Conservation (phyloP, 2,888 invertebrate species). For the Drosophila bunnanda region DNA sequence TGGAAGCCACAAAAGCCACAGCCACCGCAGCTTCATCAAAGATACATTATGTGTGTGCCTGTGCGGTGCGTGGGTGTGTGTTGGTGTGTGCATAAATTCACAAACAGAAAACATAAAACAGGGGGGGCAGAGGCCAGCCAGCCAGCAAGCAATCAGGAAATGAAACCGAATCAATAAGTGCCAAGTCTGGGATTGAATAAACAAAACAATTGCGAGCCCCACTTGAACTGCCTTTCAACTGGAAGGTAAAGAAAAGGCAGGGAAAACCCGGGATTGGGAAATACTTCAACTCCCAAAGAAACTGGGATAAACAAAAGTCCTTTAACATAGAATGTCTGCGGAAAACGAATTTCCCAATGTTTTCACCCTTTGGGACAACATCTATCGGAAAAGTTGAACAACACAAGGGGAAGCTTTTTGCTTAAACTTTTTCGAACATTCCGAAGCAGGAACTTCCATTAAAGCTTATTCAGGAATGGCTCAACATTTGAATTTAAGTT, state of each 20-base stretch:
- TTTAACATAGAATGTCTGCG: neutral
- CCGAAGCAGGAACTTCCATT: neutral
- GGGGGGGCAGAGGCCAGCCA: neutral
- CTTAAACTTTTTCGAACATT: neutral
- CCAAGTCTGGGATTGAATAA: slow-evolving; percentile 8
- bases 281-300: neutral
- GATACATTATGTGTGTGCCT: slow-evolving; percentile 38
- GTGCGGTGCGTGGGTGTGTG: neutral
- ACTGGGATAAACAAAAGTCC: neutral
- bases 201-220: slow-evolving; percentile 10
- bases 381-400: neutral
- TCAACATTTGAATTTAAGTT: neutral
- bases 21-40: slow-evolving; percentile 41
- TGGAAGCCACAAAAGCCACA: slow-evolving; percentile 27
- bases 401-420: neutral
- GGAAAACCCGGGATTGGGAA: neutral
- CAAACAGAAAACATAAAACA: slow-evolving; percentile 16
- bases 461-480: neutral
- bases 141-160: slow-evolving; percentile 21
- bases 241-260: neutral
- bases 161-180: slow-evolving; percentile 39
- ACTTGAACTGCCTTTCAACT: neutral
- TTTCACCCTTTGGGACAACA: slow-evolving; percentile 8
- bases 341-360: neutral
- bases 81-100: slow-evolving; percentile 8